A percentile compares a stretch with the other conserved stretches of the same genome.
Conservation (phyloP, 2,113 vertebrate species). For the Epinephelus lanceolatus region DNA sequence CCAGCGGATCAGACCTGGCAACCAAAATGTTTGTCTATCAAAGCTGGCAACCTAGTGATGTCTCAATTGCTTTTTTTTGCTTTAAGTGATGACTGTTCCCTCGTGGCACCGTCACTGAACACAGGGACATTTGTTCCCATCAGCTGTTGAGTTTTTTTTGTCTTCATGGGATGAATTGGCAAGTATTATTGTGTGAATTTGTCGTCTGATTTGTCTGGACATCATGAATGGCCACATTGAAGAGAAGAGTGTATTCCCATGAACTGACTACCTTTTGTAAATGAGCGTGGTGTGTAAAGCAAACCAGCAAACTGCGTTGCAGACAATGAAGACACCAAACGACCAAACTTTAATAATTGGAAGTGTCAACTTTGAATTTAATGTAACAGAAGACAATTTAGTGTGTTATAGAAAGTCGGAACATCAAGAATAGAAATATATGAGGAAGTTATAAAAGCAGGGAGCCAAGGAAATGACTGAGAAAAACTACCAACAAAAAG, state of each 20-base stretch:
- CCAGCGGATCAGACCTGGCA: constrained; percentile 68
- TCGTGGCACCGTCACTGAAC: constrained; percentile 53
- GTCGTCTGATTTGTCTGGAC: constrained; percentile 72
- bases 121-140: constrained; percentile 74
- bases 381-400: not conserved
- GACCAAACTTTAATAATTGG: not conserved
- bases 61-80: constrained; percentile 62
- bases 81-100: constrained; percentile 62
- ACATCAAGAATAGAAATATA: constrained; percentile 3
- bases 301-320: not conserved
- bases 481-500: not conserved
- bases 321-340: not conserved
- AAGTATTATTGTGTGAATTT: constrained; percentile 62
- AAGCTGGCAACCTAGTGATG: constrained; percentile 61
- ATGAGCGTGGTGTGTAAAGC: constrained; percentile 33
- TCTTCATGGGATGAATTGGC: constrained; percentile 66
- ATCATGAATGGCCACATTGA: constrained; percentile 73
- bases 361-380: constrained; percentile 7
- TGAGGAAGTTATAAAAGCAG: not conserved
- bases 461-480: not conserved
- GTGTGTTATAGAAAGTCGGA: not conserved
- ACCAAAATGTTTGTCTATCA: constrained; percentile 62
- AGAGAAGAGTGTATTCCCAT: constrained; percentile 53
- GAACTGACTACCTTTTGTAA: constrained; percentile 44
- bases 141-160: constrained; percentile 67